Evolutionary conservation across 2,113 vertebrate species (phyloP), one percentile per base, ranked within the genome.

Genomic region (Oryzias javanicus): DNA sequence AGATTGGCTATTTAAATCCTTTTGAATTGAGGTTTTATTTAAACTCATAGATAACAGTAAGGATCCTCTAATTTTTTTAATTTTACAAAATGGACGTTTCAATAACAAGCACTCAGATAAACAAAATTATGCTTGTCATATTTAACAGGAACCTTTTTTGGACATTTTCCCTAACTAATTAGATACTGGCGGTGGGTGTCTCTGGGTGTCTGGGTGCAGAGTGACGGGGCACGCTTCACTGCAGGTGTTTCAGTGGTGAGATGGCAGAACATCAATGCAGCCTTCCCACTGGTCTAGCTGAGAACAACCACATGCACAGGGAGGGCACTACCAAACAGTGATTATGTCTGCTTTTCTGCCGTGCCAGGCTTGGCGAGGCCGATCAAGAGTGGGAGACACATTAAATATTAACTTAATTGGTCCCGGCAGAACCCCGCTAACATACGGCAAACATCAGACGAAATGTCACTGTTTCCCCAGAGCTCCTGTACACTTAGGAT

Each of bases 331-430:
- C 68, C 75, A 79, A 76, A 83, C 55, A 67, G 67, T 42, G 80
- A 78, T 78, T 72, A 65, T 74, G 85, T 64, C 74, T 67, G 78
- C 72, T 88, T 72, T 82, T 81, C 81, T 82, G 78, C 80, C 55
- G 68, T 63, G 79, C 81, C 79, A 86, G 83, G 78, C 65, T 83
- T 78, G 78, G 87, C 81, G 55, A 48, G 70, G 80, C 64, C 66
- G 57, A 80, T 80, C 74, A 79, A 82, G 81, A 74, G 76, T 58
- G 79, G 81, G 81, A 82, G 67, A 69, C 77, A 83, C 81, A 88
- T 89, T 89, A 90, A 92, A 91, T 90, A 91, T 91, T 87, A 88
- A 90, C 83, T 81, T 87, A 90, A 91, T 91, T 89, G 87, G 88
- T 85, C 89, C 82, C 89, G 64, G 69, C 81, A 86, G 90, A 89